phyloP scores from a whole-genome alignment of 2,888 invertebrate species.

The Suillia variegata region DNA sequence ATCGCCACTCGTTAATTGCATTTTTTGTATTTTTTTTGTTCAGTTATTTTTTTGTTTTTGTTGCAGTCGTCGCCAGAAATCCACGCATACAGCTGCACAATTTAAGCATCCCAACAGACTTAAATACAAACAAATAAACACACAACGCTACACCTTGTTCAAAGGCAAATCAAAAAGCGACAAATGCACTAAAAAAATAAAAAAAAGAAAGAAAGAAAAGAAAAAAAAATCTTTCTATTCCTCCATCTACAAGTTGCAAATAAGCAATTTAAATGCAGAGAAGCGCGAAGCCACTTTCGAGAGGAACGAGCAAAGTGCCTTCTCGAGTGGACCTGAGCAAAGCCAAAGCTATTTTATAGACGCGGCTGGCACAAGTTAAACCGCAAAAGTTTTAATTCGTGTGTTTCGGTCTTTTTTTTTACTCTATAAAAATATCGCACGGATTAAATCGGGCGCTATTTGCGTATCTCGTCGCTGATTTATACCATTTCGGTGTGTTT shows the following conservation, averaged over 20 bases:
- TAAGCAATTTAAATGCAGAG: slow-evolving; percentile 12
- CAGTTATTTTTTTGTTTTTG: no score
- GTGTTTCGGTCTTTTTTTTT: no score
- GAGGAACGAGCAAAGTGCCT: not conserved
- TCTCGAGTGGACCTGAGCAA: not conserved
- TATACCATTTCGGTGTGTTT: not conserved
- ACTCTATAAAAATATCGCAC: slow-evolving; percentile 8
- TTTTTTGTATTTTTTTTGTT: no score
- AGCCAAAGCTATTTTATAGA: slow-evolving; percentile 10
- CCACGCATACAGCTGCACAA: slow-evolving; percentile 1
- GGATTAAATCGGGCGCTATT: not conserved
- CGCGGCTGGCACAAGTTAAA: not conserved
- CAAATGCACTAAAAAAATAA: slow-evolving; percentile 4
- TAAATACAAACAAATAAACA: not conserved
- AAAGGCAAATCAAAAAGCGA: not conserved
- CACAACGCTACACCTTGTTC: slow-evolving; percentile 1
- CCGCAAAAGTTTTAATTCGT: not conserved
- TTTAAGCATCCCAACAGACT: no score
- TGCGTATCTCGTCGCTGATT: not conserved
- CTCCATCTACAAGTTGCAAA: slow-evolving; percentile 9
- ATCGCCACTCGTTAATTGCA: slow-evolving; percentile 16
- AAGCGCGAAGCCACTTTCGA: slow-evolving; percentile 2
- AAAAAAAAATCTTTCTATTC: not conserved
- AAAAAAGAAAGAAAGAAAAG: not conserved
- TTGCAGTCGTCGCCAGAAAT: not conserved